These are phyloP conservation scores for Calidris pugnax DNA, from an alignment of 2,113 vertebrate species.

Conservation along the genomic window DNA sequence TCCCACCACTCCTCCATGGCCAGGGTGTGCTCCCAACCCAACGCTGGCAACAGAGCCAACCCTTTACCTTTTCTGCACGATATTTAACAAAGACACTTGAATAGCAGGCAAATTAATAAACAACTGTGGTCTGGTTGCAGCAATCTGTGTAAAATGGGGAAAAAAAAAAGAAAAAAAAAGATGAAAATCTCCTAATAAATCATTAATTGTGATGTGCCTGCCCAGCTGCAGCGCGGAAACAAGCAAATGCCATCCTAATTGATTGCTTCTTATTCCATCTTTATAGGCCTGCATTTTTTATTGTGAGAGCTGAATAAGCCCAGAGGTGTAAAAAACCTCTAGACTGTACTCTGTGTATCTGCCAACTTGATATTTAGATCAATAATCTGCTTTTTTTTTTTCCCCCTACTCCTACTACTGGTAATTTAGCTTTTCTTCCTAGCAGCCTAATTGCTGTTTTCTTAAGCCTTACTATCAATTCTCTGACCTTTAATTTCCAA, in stretches of 20 bases:
- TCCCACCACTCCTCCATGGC: fast-evolving
- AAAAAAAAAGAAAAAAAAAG: neutral
- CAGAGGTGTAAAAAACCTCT: constrained; percentile 63
- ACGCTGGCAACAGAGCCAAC: neutral
- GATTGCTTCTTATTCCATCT: constrained; percentile 55
- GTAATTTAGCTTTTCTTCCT: constrained; percentile 58
- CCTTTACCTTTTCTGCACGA: neutral
- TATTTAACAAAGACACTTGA: neutral
- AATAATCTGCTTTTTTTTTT: neutral
- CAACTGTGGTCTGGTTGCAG: neutral
- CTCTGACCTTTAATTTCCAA: constrained; percentile 67
- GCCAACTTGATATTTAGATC: constrained; percentile 64
- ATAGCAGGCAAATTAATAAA: constrained; percentile 17
- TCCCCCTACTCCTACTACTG: neutral
- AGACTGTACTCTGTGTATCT: constrained; percentile 27
- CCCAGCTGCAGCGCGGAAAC: constrained; percentile 22
- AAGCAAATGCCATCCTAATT: constrained; percentile 68
- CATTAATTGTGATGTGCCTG: constrained; percentile 61
- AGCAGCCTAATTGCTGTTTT: constrained; percentile 65
- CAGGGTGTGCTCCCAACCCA: neutral
- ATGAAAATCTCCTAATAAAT: constrained; percentile 48
- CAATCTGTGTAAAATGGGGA: neutral
- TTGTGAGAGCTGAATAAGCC: constrained; percentile 39
- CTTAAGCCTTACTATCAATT: constrained; percentile 61
- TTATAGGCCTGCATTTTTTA: constrained; percentile 55